phyloP scores from a whole-genome alignment of 2,113 vertebrate species.

The Chlorocebus sabaeus region DNA sequence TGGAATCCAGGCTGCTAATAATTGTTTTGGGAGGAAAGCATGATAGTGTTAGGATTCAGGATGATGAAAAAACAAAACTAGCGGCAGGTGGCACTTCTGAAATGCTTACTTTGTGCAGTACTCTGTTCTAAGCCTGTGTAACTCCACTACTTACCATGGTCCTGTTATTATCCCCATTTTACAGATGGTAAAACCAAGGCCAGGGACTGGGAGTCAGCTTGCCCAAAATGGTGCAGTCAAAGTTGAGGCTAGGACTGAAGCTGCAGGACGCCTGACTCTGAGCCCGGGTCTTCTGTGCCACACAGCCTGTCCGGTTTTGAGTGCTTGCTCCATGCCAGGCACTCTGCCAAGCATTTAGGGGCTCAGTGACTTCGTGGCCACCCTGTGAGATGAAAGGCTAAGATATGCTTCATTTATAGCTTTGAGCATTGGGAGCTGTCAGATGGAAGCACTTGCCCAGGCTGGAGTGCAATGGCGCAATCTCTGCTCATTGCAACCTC shows the following conservation, averaged over 20 bases:
- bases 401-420: not conserved
- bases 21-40: not conserved
- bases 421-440: not conserved
- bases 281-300: too few relatives aligned
- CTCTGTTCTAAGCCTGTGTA: not conserved
- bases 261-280: not conserved
- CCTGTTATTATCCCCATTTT: not conserved
- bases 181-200: not conserved
- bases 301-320: rapidly evolving
- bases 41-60: not conserved
- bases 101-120: not conserved
- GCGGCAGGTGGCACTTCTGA: not conserved
- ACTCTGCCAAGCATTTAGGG: not conserved
- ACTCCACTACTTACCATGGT: not conserved
- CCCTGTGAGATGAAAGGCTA: not conserved
- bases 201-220: not conserved
- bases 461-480: too few relatives aligned
- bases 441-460: too few relatives aligned
- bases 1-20: not conserved
- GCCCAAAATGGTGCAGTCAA: not conserved
- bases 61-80: too few relatives aligned
- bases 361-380: not conserved
- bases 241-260: not conserved
- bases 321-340: rapidly evolving
- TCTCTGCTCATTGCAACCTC: too few relatives aligned